Conservation (phyloP, 1,140 invertebrate genomes). For the Drosophila kohkoa region DNA sequence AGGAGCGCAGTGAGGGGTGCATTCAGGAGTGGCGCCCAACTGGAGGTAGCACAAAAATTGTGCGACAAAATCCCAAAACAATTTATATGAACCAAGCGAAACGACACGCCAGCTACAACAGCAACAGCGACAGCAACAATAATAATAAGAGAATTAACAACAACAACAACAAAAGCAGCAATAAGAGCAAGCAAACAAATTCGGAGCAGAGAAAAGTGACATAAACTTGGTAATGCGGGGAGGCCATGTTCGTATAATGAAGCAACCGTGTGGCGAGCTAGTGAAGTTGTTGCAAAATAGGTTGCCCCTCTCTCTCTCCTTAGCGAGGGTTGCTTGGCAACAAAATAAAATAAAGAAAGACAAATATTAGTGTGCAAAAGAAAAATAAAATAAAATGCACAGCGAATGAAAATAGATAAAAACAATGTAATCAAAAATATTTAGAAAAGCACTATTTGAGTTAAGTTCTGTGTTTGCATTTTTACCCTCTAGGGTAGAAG, state of each 20-base stretch:
- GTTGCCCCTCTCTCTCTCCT: constrained; percentile 11
- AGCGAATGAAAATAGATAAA: neutral
- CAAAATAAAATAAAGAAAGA: neutral
- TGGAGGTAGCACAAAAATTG: constrained; percentile 46
- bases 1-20: neutral
- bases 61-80: constrained; percentile 78
- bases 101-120: constrained; percentile 53
- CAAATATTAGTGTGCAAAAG: neutral
- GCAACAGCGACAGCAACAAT: constrained; percentile 10
- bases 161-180: constrained; percentile 7
- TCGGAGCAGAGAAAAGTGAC: constrained; percentile 57
- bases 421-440: too few relatives aligned
- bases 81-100: constrained; percentile 70
- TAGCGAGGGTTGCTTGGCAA: constrained; percentile 10
- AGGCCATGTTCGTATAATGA: constrained; percentile 57
- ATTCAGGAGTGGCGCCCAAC: neutral
- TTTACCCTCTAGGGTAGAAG: too few relatives aligned
- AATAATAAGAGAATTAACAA: constrained; percentile 24
- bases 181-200: constrained; percentile 21
- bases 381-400: neutral
- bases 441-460: too few relatives aligned
- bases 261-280: constrained; percentile 47
- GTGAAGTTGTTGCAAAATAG: constrained; percentile 27
- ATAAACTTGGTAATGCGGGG: constrained; percentile 64
- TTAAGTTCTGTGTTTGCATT: too few relatives aligned